Evolutionary conservation across 1,140 invertebrate genomes (phyloP).

Genomic region (Bactericera cockerelli): DNA sequence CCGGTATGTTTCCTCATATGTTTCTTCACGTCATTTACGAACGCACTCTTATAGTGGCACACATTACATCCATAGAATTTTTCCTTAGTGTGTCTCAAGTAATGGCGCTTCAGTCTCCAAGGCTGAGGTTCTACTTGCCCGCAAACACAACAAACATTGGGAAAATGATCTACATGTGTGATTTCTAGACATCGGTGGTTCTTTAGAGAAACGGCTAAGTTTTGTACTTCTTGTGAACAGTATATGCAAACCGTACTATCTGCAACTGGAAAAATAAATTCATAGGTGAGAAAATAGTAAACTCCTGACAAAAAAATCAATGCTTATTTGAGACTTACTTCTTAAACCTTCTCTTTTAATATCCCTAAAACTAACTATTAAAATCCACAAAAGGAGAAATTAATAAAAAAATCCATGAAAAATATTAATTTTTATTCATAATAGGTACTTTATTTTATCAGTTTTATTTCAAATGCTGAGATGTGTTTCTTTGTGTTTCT

Average conservation of each 20-base stretch:
- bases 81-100: slow-evolving; percentile 19
- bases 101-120: slow-evolving; percentile 15
- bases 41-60: slow-evolving; percentile 30
- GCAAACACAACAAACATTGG: background rate
- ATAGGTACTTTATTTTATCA: no score
- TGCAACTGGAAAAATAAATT: background rate
- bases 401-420: no score
- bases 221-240: background rate
- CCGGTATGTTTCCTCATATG: slow-evolving; percentile 19
- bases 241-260: background rate
- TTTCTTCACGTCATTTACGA: slow-evolving; percentile 13
- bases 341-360: no score
- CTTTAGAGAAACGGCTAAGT: background rate
- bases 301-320: no score
- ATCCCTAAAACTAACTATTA: no score
- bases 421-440: no score
- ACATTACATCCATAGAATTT: slow-evolving; percentile 28
- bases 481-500: no score
- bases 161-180: background rate
- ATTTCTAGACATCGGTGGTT: background rate
- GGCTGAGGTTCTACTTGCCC: background rate
- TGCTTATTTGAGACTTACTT: no score
- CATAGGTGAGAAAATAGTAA: background rate
- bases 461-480: no score
- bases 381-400: no score